These are phyloP conservation scores for Trichacis sp. DNA, from an alignment of 2,888 invertebrate species.

Conservation along the genomic window DNA sequence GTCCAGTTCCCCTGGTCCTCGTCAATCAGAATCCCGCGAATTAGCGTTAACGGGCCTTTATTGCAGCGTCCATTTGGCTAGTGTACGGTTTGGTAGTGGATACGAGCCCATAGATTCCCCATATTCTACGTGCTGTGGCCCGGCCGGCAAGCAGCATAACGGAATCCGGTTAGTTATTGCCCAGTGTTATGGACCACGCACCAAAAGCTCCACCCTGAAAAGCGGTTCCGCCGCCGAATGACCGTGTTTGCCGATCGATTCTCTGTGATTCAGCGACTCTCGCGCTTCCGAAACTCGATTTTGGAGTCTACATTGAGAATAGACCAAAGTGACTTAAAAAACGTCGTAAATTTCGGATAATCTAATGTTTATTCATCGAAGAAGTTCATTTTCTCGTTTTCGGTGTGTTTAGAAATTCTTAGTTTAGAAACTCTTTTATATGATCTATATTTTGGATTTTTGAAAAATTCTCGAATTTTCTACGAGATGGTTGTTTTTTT, in stretches of 20 bases:
- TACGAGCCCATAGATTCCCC: slow-evolving; percentile 69
- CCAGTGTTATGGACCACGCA: slow-evolving; percentile 61
- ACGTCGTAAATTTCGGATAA: no score
- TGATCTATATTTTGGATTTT: no score
- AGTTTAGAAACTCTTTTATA: no score
- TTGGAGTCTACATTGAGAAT: no score
- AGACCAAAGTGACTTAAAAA: no score
- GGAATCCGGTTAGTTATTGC: slow-evolving; percentile 69
- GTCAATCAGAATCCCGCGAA: slow-evolving; percentile 70
- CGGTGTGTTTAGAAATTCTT: no score
- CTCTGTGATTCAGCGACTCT: slow-evolving; percentile 5
- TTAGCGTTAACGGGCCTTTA: slow-evolving; percentile 70
- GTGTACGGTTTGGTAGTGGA: slow-evolving; percentile 66
- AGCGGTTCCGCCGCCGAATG: no score
- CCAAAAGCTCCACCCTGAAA: slow-evolving; percentile 55
- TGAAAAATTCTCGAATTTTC: no score
- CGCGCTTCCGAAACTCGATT: no score
- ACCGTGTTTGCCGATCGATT: slow-evolving; percentile 20
- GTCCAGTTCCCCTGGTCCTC: slow-evolving; percentile 55
- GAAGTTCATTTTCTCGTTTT: no score
- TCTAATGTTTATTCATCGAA: no score
- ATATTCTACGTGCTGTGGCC: slow-evolving; percentile 63
- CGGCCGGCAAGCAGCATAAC: slow-evolving; percentile 58
- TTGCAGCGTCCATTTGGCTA: slow-evolving; percentile 69
- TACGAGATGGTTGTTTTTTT: no score